These are phyloP conservation scores for Ips nitidus DNA, from an alignment of 1,140 invertebrate species.

Conservation along the genomic window DNA sequence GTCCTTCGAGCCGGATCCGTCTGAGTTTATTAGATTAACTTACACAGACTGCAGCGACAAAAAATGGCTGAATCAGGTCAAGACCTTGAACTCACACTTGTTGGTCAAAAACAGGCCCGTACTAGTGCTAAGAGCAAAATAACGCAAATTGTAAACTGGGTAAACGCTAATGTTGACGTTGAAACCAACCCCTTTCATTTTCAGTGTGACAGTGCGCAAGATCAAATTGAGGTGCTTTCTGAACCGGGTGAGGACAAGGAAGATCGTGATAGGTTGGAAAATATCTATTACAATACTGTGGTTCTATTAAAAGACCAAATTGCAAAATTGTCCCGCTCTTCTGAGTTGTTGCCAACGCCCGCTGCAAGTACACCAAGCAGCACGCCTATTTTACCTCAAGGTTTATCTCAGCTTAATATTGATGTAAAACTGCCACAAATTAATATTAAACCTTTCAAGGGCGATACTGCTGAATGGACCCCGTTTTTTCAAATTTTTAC, in stretches of 20 bases:
- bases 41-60: not conserved
- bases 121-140: not conserved
- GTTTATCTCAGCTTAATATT: not conserved
- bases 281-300: not conserved
- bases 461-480: conserved; percentile 8
- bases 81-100: not conserved
- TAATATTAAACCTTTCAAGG: conserved; percentile 1
- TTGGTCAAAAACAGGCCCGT: not conserved
- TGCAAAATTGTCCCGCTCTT: too few relatives aligned
- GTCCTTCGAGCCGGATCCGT: conserved; percentile 11
- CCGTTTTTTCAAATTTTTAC: conserved; percentile 11
- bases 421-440: conserved; percentile 10
- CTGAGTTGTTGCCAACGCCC: too few relatives aligned
- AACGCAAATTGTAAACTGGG: not conserved
- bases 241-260: not conserved
- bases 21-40: not conserved
- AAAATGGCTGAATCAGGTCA: not conserved
- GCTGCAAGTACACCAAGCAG: too few relatives aligned
- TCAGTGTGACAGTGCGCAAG: not conserved
- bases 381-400: too few relatives aligned
- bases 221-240: conserved; percentile 3
- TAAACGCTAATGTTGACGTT: too few relatives aligned
- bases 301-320: not conserved
- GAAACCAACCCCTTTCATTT: too few relatives aligned
- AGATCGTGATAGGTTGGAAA: not conserved